Evolutionary conservation across 2,888 invertebrate genomes (phyloP).

Genomic region (Shargacucullia verbasci): DNA sequence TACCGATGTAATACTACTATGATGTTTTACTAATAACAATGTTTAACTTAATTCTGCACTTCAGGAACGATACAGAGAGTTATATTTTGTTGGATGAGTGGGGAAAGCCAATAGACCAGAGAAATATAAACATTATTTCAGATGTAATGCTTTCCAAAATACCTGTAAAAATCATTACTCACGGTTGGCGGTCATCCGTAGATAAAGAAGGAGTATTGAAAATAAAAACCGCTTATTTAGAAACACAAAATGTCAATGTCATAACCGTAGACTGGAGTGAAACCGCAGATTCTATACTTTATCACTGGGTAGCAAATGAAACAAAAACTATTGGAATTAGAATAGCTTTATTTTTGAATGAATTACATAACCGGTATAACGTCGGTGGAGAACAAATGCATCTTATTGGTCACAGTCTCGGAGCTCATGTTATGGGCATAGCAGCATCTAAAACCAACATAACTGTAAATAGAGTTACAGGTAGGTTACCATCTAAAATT

Average conservation of each 20-base stretch:
- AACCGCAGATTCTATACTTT: constrained; percentile 66
- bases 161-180: constrained; percentile 84
- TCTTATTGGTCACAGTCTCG: constrained; percentile 75
- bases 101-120: constrained; percentile 47
- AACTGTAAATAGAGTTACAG: constrained; percentile 65
- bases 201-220: constrained; percentile 67
- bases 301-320: constrained; percentile 69
- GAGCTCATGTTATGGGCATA: constrained; percentile 76
- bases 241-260: constrained; percentile 75
- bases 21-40: too few species aligned
- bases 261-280: constrained; percentile 79
- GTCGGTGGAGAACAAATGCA: constrained; percentile 67
- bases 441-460: constrained; percentile 63
- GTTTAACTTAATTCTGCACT: constrained; percentile 27
- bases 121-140: constrained; percentile 20
- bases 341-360: constrained; percentile 65
- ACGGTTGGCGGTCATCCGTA: constrained; percentile 84
- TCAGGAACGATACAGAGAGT: constrained; percentile 60
- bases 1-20: too few species aligned
- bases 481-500: constrained; percentile 50
- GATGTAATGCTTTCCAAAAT: constrained; percentile 41
- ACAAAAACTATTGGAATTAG: constrained; percentile 62
- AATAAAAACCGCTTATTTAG: constrained; percentile 81
- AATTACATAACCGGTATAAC: constrained; percentile 57
- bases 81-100: constrained; percentile 60